A percentile compares a stretch with the other conserved stretches of the same genome.
Evolutionary conservation across 1,140 invertebrate genomes (phyloP).

Genomic region (Dreissena polymorpha): DNA sequence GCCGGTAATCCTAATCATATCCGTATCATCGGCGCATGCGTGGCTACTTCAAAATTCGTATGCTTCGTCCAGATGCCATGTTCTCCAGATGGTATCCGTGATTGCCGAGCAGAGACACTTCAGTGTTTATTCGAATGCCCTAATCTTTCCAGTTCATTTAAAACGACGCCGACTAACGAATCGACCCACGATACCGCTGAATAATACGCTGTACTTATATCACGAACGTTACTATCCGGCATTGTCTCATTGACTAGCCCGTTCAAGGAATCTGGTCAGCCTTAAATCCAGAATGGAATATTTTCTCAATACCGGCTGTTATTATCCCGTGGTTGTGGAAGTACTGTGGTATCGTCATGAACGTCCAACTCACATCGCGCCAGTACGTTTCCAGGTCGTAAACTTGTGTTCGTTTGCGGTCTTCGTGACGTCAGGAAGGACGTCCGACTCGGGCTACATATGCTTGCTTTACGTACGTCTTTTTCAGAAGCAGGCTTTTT

Average conservation of each 20-base stretch:
- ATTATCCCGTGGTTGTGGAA: conserved; percentile 89
- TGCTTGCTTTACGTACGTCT: conserved; percentile 7
- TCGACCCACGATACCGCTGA: conserved; percentile 32
- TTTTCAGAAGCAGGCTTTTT: too few species aligned
- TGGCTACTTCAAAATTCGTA: conserved; percentile 43
- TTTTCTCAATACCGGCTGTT: too few species aligned
- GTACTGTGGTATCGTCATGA: conserved; percentile 90
- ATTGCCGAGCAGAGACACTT: conserved; percentile 85
- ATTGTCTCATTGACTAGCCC: conserved; percentile 27
- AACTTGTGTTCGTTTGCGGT: conserved; percentile 87
- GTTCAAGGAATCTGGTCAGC: conserved; percentile 56
- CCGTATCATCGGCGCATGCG: conserved; percentile 54
- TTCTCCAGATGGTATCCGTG: conserved; percentile 95
- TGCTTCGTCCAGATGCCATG: conserved; percentile 81
- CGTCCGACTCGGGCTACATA: conserved; percentile 81
- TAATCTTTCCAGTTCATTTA: conserved; percentile 80
- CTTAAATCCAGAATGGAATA: conserved; percentile 64
- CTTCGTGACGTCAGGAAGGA: conserved; percentile 90
- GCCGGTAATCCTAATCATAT: conserved; percentile 37
- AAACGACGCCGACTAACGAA: conserved; percentile 37
- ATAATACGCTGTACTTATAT: conserved; percentile 52
- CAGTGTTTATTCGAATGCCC: conserved; percentile 28
- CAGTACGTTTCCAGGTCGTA: conserved; percentile 90
- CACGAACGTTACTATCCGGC: conserved; percentile 10
- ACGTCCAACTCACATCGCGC: conserved; percentile 87